Conservation (phyloP, 2,888 invertebrate genomes). For the Geotrupes spiniger region DNA sequence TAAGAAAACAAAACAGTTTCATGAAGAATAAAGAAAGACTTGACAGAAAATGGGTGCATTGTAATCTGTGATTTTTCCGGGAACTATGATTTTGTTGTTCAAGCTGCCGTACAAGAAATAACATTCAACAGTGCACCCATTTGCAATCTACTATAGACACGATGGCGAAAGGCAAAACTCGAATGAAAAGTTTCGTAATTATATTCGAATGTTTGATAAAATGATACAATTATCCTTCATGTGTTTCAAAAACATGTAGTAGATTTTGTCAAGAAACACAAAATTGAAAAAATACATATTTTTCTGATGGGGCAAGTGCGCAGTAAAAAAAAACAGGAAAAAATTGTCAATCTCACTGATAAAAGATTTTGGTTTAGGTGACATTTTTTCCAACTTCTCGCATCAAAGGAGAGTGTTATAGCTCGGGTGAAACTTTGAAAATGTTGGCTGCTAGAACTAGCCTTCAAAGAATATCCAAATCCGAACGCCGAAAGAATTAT, state of each 20-base stretch:
- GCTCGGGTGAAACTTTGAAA: too few species aligned
- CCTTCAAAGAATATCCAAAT: too few species aligned
- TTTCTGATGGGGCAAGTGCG: conserved; percentile 1
- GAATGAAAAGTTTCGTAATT: not conserved
- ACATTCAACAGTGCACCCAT: conserved; percentile 26
- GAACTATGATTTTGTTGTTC: conserved; percentile 28
- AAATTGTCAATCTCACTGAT: not conserved
- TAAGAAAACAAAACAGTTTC: not conserved
- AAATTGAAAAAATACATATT: conserved; percentile 1
- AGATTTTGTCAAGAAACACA: not conserved
- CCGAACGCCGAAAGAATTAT: too few species aligned
- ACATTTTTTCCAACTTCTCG: too few species aligned
- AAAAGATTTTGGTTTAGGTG: too few species aligned
- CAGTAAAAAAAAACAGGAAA: not conserved
- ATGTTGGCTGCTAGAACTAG: too few species aligned
- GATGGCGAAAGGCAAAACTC: not conserved
- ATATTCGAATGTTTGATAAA: not conserved
- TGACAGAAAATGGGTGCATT: conserved; percentile 6
- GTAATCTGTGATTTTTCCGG: conserved; percentile 29
- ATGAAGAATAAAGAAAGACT: not conserved
- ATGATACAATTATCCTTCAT: not conserved
- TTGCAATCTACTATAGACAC: conserved; percentile 25
- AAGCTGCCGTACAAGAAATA: conserved; percentile 27
- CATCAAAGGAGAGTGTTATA: too few species aligned
- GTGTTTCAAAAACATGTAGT: not conserved